A percentile compares a stretch with the other conserved stretches of the same genome.
phyloP scores from a whole-genome alignment of 2,888 invertebrate genomes.

The Chironomus tentans region DNA sequence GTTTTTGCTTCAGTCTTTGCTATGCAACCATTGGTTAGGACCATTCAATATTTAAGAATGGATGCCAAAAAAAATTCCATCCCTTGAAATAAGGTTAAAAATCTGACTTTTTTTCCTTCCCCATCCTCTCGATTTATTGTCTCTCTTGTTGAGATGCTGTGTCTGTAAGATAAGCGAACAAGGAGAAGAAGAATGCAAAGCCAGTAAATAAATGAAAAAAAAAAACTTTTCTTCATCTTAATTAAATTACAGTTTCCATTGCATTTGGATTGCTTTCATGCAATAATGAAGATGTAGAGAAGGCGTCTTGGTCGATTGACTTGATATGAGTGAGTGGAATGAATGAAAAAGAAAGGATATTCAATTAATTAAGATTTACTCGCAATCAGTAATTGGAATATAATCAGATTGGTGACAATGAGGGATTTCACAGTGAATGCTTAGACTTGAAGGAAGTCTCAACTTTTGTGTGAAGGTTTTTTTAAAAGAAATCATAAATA shows the following conservation, averaged over 20 bases:
- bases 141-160: too few species aligned
- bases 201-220: neutral
- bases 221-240: neutral
- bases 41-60: too few species aligned
- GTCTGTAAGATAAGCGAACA: too few species aligned
- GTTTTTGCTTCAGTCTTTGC: too few species aligned
- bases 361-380: conserved; percentile 20
- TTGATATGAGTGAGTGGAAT: neutral
- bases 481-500: neutral
- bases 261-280: conserved; percentile 2
- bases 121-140: too few species aligned
- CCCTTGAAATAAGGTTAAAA: too few species aligned
- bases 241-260: conserved; percentile 22
- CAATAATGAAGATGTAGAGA: neutral
- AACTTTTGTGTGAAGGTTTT: neutral
- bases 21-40: too few species aligned
- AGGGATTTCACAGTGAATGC: neutral
- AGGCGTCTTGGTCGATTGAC: neutral
- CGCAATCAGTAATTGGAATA: conserved; percentile 17
- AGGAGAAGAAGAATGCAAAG: neutral
- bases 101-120: too few species aligned
- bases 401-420: conserved; percentile 16
- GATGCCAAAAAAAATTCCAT: too few species aligned
- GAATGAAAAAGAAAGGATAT: neutral
- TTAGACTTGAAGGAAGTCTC: neutral